These are phyloP conservation scores for Dolichotis patagonum DNA, from an alignment of 2,113 vertebrate species.

Conservation along the genomic window DNA sequence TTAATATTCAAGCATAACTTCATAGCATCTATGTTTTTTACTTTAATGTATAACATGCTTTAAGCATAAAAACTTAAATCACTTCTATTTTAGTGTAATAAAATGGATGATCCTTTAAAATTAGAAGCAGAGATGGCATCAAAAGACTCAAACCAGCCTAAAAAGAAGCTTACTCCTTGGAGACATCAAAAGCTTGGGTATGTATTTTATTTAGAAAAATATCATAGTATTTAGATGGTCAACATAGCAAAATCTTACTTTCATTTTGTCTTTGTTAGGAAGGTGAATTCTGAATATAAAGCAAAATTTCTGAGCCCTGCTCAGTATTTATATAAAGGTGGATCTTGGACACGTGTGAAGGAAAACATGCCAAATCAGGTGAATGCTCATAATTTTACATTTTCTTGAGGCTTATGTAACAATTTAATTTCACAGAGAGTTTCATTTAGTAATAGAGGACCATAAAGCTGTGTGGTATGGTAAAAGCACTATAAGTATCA, in stretches of 20 bases:
- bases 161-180: slow-evolving; percentile 81
- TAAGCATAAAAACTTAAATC: slow-evolving; percentile 78
- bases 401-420: neutral
- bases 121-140: slow-evolving; percentile 83
- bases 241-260: slow-evolving; percentile 55
- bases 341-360: slow-evolving; percentile 86
- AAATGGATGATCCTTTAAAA: slow-evolving; percentile 84
- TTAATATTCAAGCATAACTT: neutral
- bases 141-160: slow-evolving; percentile 84
- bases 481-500: neutral
- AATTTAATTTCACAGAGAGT: neutral
- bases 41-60: slow-evolving; percentile 20
- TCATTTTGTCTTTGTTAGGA: slow-evolving; percentile 85
- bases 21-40: slow-evolving; percentile 8
- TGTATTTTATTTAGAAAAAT: slow-evolving; percentile 72
- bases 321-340: slow-evolving; percentile 90
- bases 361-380: slow-evolving; percentile 84
- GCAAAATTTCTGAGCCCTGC: slow-evolving; percentile 92
- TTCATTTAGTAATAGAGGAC: slow-evolving; percentile 28
- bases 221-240: slow-evolving; percentile 64
- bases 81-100: slow-evolving; percentile 86
- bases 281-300: slow-evolving; percentile 91
- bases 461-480: neutral
- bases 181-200: slow-evolving; percentile 87
- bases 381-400: slow-evolving; percentile 58